Conservation (phyloP, 35 echinoderm and acorn worm genomes). For the Eucidaris tribuloides region DNA sequence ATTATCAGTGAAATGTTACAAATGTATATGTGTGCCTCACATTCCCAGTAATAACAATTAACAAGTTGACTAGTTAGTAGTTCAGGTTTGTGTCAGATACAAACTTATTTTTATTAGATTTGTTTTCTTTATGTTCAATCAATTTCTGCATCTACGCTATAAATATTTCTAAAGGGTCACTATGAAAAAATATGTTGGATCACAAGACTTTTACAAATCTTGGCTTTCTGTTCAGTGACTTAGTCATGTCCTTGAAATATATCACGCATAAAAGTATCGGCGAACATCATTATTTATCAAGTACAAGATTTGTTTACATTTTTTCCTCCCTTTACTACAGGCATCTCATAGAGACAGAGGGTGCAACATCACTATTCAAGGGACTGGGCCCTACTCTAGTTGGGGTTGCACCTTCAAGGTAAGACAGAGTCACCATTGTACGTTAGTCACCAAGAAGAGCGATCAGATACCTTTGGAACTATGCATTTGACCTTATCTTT, state of each 20-base stretch:
- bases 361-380: conserved; percentile 72
- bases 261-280: not conserved
- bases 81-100: too few relatives aligned
- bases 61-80: too few relatives aligned
- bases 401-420: conserved; percentile 97
- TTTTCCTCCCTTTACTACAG: conserved; percentile 25
- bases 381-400: conserved; percentile 91
- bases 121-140: too few relatives aligned
- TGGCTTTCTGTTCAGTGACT: not conserved
- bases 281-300: not conserved
- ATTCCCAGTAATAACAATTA: too few relatives aligned
- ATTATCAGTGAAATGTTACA: too few relatives aligned
- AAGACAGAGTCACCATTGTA: too few relatives aligned
- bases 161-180: not conserved
- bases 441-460: too few relatives aligned
- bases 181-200: not conserved
- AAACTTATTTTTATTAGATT: too few relatives aligned
- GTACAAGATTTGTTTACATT: not conserved
- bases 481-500: too few relatives aligned
- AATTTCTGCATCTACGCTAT: too few relatives aligned
- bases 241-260: not conserved
- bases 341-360: conserved; percentile 64
- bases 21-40: too few relatives aligned
- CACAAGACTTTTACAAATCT: not conserved
- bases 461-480: too few relatives aligned